These are phyloP conservation scores for Sarcophaga bullata DNA, from an alignment of 1,140 invertebrate species.

Conservation along the genomic window DNA sequence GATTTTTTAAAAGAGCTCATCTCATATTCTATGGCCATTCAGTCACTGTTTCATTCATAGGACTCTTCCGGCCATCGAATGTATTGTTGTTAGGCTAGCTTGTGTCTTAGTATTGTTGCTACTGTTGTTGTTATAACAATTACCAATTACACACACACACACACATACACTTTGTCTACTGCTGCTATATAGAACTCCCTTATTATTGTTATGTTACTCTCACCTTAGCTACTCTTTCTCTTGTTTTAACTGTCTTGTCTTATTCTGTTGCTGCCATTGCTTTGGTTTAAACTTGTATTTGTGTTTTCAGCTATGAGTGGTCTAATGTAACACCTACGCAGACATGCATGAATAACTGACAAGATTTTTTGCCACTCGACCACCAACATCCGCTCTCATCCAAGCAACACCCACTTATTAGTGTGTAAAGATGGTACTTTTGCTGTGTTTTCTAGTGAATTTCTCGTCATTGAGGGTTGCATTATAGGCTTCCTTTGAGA, in stretches of 20 bases:
- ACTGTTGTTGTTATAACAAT: conserved; percentile 24
- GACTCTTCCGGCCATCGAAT: conserved; percentile 32
- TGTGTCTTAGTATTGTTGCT: conserved; percentile 18
- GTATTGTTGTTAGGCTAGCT: not conserved
- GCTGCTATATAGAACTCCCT: not conserved
- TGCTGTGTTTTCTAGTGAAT: too few species aligned
- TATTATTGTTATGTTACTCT: not conserved
- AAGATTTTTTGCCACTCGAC: too few species aligned
- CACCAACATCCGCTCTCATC: too few species aligned
- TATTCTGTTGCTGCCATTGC: not conserved
- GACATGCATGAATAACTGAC: not conserved
- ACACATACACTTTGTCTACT: not conserved
- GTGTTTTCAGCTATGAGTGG: not conserved
- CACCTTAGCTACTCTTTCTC: not conserved
- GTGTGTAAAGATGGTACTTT: too few species aligned
- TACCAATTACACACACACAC: conserved; percentile 7
- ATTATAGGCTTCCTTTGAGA: too few species aligned
- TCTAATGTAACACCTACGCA: conserved; percentile 31
- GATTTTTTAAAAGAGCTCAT: not conserved
- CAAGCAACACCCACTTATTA: too few species aligned
- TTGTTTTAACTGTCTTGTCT: not conserved
- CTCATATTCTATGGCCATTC: conserved; percentile 29
- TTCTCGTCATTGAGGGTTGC: too few species aligned
- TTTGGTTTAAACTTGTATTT: not conserved
- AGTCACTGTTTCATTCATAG: conserved; percentile 17